Evolutionary conservation across 37 sponge, comb jelly and placozoan species (phyloP), one percentile per base, ranked within the genome.

Genomic region (Haliclona indistincta): DNA sequence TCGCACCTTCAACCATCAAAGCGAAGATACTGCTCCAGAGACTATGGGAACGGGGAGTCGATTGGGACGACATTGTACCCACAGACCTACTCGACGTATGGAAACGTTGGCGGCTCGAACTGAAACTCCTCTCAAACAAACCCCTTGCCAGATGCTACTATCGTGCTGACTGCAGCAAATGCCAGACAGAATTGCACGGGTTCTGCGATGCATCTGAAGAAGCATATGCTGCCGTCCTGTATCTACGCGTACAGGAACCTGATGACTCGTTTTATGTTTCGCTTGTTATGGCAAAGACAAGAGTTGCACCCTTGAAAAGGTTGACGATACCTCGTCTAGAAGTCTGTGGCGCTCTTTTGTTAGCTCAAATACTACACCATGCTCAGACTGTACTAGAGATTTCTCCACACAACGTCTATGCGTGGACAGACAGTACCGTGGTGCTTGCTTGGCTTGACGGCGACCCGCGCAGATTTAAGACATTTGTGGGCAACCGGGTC

Each of bases 281-380:
- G 13, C 25, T 58, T 22, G 77, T 64, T 3, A 19, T 28, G 19
- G 36, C 47, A 3, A 74, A 74, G 34, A 61, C 75, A 13, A 74
- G 49, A 28, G 75, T 61, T 13, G 75, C 75, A 17, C 75, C 75
- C 15, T n/a, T 74, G 19, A 74, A 74, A 33, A 11, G 52, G 17
- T 17, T 49, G 52, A 49, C 52, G 15, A 49, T 49, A 11, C 52
- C 52, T 49, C 42, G 63, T 6, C 55, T 65, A 20, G 51, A 65
- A 3, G 49, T 74, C 4, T 61, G 63, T 61, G 63, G 75, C 37
- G 63, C 63, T 32, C 47, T 29, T 4, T 10, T 61, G n/a, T 26
- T 61, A 25, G 63, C 28, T 11, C 13, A 15, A 22, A 11, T 15
- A 11, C 63, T 61, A 23, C 28, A 61, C 63, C n/a, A 23, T 26